Evolutionary conservation across 2,797 vertebrate genomes (phyloP).

Genomic region (Nannoperca obscura): DNA sequence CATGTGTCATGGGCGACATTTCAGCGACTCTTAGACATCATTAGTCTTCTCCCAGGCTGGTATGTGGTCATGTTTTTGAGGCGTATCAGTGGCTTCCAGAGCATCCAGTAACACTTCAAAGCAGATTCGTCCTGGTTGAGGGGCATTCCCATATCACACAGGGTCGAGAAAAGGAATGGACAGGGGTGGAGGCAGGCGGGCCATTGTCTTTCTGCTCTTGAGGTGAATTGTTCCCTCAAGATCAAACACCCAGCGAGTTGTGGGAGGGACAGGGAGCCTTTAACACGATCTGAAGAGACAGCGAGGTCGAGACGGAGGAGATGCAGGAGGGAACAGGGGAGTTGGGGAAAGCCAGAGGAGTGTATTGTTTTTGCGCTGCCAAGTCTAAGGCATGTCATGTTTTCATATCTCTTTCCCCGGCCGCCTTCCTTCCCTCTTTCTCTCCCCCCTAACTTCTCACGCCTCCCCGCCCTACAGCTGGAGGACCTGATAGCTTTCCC

Average conservation of each 20-base stretch:
- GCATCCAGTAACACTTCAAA: slow-evolving; percentile 82
- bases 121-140: slow-evolving; percentile 57
- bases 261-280: slow-evolving; percentile 61
- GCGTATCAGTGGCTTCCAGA: slow-evolving; percentile 66
- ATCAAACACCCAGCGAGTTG: slow-evolving; percentile 75
- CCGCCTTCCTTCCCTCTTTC: slow-evolving; percentile 58
- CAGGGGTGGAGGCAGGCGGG: slow-evolving; percentile 56
- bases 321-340: slow-evolving; percentile 55
- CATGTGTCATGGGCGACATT: slow-evolving; percentile 57
- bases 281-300: slow-evolving; percentile 64
- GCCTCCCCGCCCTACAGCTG: slow-evolving; percentile 75
- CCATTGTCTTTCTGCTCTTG: slow-evolving; percentile 72
- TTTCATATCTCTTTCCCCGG: slow-evolving; percentile 81
- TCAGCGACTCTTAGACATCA: slow-evolving; percentile 43
- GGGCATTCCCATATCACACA: slow-evolving; percentile 72
- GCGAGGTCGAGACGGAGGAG: slow-evolving; percentile 41
- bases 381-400: slow-evolving; percentile 81
- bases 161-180: slow-evolving; percentile 57
- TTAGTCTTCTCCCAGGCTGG: slow-evolving; percentile 59
- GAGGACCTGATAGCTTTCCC: slow-evolving; percentile 80
- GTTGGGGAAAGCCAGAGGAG: slow-evolving; percentile 59
- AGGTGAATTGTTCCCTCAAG: slow-evolving; percentile 75
- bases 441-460: slow-evolving; percentile 61
- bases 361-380: slow-evolving; percentile 75
- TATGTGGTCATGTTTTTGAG: slow-evolving; percentile 66